Evolutionary conservation across 1,140 invertebrate species (phyloP).

Genomic region (Phenacoccus solenopsis): DNA sequence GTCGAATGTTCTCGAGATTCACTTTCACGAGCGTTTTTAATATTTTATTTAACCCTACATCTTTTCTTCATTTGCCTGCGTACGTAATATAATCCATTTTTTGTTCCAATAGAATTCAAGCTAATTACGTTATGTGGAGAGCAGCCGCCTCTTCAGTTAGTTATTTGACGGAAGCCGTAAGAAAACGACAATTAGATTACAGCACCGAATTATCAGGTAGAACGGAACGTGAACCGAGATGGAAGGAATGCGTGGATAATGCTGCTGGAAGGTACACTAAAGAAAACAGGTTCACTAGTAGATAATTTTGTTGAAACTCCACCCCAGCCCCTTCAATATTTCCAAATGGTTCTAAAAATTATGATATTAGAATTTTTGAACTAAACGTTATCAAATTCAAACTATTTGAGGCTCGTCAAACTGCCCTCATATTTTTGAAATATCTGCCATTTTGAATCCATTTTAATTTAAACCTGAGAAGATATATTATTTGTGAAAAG

Average conservation of each 20-base stretch:
- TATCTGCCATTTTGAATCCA: too few species aligned
- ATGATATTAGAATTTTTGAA: too few species aligned
- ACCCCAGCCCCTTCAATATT: too few species aligned
- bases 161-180: conserved; percentile 58
- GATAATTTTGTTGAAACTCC: too few species aligned
- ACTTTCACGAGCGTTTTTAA: too few species aligned
- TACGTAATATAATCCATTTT: background rate
- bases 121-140: conserved; percentile 76
- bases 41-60: background rate
- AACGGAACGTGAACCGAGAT: conserved; percentile 59
- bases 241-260: conserved; percentile 71
- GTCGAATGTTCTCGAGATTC: background rate
- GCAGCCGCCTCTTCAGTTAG: conserved; percentile 55
- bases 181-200: conserved; percentile 57
- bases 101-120: conserved; percentile 37
- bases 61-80: background rate
- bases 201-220: conserved; percentile 59
- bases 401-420: too few species aligned
- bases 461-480: too few species aligned
- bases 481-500: too few species aligned
- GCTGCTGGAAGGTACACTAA: conserved; percentile 53
- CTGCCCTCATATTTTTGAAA: too few species aligned
- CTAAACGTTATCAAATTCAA: too few species aligned
- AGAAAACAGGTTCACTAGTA: too few species aligned
- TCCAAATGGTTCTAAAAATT: too few species aligned